Evolutionary conservation across 1,140 invertebrate species (phyloP).

Genomic region (Pseudomyrmex gracilis): DNA sequence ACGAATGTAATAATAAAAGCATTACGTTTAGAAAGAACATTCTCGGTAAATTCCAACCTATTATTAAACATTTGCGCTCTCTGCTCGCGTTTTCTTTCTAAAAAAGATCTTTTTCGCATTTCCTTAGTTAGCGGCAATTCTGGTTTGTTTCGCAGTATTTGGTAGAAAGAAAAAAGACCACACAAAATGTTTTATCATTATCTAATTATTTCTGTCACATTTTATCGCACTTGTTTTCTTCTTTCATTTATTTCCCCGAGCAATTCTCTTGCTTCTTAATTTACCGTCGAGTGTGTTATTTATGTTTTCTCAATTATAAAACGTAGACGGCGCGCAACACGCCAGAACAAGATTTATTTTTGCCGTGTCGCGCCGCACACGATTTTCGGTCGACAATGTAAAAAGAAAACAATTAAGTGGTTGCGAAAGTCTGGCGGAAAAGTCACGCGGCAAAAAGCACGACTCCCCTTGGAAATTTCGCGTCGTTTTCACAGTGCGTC

Average conservation of each 20-base stretch:
- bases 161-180: neutral
- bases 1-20: neutral
- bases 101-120: neutral
- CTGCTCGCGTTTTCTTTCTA: neutral
- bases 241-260: neutral
- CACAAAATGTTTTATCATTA: constrained; percentile 9
- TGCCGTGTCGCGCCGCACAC: neutral
- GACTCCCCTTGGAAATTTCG: constrained; percentile 12
- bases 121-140: neutral
- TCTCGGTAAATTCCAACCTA: neutral
- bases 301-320: neutral
- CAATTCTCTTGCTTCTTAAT: neutral
- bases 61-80: neutral
- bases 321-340: neutral
- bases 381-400: constrained; percentile 33
- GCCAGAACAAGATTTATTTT: constrained; percentile 15
- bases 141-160: neutral
- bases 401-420: constrained; percentile 47
- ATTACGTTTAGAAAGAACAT: neutral
- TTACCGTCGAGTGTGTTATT: neutral
- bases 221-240: no score
- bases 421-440: constrained; percentile 30
- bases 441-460: constrained; percentile 29
- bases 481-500: neutral
- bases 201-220: no score